phyloP scores from a whole-genome alignment of 1,140 invertebrate genomes.

The Galleria mellonella region DNA sequence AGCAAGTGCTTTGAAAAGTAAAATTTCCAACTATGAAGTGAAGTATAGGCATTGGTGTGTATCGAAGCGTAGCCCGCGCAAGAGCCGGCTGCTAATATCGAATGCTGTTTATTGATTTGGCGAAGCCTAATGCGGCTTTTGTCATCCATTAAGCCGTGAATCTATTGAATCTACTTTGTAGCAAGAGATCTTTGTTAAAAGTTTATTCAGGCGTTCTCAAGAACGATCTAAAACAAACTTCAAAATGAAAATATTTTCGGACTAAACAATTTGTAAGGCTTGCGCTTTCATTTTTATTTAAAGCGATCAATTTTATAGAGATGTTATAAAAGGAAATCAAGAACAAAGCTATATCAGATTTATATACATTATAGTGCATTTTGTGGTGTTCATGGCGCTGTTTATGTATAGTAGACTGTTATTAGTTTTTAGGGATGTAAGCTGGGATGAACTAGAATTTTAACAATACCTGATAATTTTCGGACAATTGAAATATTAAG shows the following conservation, averaged over 20 bases:
- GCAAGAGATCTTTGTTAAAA: constrained; percentile 13
- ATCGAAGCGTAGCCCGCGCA: constrained; percentile 3
- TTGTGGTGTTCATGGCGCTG: too few relatives aligned
- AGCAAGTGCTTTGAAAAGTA: too few relatives aligned
- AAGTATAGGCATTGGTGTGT: constrained; percentile 1
- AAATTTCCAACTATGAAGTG: not conserved
- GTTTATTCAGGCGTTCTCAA: constrained; percentile 8
- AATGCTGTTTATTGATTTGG: constrained; percentile 25
- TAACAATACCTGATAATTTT: too few relatives aligned
- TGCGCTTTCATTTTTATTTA: too few relatives aligned
- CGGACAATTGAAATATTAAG: too few relatives aligned
- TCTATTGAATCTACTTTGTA: constrained; percentile 12
- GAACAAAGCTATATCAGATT: too few relatives aligned
- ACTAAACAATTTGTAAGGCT: not conserved
- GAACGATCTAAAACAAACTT: not conserved
- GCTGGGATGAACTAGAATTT: too few relatives aligned
- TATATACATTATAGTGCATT: too few relatives aligned
- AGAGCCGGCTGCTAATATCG: constrained; percentile 11
- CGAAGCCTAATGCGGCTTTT: constrained; percentile 18
- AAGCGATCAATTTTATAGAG: too few relatives aligned
- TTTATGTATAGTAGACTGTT: too few relatives aligned
- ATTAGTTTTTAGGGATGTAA: too few relatives aligned
- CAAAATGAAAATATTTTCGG: constrained; percentile 1
- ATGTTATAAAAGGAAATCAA: too few relatives aligned
- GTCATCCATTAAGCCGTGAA: constrained; percentile 24